Percentiles rank a stretch among this genome's conserved stretches.
These are phyloP conservation scores for Eupithecia tripunctaria DNA, from an alignment of 2,888 invertebrate species.

Conservation along the genomic window DNA sequence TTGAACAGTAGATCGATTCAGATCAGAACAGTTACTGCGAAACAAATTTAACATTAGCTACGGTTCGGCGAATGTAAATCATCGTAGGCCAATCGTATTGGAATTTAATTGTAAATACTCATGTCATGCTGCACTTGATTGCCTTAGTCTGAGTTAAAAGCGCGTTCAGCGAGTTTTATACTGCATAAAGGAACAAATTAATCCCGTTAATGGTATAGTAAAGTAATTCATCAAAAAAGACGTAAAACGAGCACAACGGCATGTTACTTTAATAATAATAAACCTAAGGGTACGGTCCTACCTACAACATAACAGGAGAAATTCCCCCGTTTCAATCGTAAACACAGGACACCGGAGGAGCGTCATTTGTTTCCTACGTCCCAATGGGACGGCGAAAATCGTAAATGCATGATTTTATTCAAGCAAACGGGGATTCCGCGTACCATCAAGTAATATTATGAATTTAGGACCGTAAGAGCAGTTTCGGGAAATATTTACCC, in stretches of 20 bases:
- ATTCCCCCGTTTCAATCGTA: slow-evolving; percentile 41
- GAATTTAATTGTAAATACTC: slow-evolving; percentile 46
- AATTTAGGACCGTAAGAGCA: slow-evolving; percentile 34
- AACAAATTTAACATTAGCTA: slow-evolving; percentile 60
- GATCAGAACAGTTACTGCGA: slow-evolving; percentile 51
- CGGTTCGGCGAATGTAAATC: slow-evolving; percentile 50
- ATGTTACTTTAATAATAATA: slow-evolving; percentile 16
- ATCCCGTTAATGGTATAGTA: neutral
- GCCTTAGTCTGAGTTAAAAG: slow-evolving; percentile 47
- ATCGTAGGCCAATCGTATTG: slow-evolving; percentile 41
- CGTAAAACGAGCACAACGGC: slow-evolving; percentile 1
- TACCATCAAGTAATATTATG: slow-evolving; percentile 33
- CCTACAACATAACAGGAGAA: slow-evolving; percentile 42
- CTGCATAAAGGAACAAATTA: neutral
- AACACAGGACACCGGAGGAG: slow-evolving; percentile 45
- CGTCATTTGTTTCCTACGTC: slow-evolving; percentile 48
- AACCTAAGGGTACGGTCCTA: slow-evolving; percentile 21
- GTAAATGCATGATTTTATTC: slow-evolving; percentile 45
- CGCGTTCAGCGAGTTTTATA: neutral
- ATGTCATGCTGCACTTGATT: slow-evolving; percentile 58
- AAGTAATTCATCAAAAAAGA: slow-evolving; percentile 16
- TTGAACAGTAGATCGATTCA: slow-evolving; percentile 53
- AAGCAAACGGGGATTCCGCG: slow-evolving; percentile 38
- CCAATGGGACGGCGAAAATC: slow-evolving; percentile 42
- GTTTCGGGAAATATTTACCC: slow-evolving; percentile 18